A percentile compares a stretch with the other conserved stretches of the same genome.
phyloP scores from a whole-genome alignment of 2,113 vertebrate species.

The Sylvietta virens region DNA sequence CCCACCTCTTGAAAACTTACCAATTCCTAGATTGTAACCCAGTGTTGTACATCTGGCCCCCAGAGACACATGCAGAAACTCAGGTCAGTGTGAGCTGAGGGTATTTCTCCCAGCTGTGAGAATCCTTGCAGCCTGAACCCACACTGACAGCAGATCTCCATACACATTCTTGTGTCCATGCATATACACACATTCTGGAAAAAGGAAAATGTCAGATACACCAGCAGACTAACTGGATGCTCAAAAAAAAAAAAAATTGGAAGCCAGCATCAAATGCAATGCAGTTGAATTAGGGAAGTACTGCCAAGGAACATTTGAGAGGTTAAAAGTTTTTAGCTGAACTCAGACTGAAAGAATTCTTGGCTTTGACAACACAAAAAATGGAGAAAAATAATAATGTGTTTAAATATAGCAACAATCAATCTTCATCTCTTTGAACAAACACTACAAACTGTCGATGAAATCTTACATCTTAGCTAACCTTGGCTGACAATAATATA shows the following conservation, averaged over 20 bases:
- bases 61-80: neutral
- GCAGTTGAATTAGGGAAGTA: neutral
- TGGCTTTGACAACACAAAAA: neutral
- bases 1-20: neutral
- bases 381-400: neutral
- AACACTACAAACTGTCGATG: neutral
- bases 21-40: neutral
- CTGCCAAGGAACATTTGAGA: neutral
- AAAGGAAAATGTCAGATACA: neutral
- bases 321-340: neutral
- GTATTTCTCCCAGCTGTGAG: neutral
- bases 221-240: neutral
- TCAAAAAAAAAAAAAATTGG: neutral
- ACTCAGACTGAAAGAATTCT: neutral
- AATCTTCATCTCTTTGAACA: neutral
- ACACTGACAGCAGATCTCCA: neutral
- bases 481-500: neutral
- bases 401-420: neutral
- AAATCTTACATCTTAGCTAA: neutral
- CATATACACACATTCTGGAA: accelerated
- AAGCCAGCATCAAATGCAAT: neutral
- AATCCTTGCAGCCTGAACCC: neutral
- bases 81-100: neutral
- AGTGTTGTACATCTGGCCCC: neutral
- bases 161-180: neutral